phyloP scores from a whole-genome alignment of 1,140 invertebrate species.

The Meloidogyne floridensis region DNA sequence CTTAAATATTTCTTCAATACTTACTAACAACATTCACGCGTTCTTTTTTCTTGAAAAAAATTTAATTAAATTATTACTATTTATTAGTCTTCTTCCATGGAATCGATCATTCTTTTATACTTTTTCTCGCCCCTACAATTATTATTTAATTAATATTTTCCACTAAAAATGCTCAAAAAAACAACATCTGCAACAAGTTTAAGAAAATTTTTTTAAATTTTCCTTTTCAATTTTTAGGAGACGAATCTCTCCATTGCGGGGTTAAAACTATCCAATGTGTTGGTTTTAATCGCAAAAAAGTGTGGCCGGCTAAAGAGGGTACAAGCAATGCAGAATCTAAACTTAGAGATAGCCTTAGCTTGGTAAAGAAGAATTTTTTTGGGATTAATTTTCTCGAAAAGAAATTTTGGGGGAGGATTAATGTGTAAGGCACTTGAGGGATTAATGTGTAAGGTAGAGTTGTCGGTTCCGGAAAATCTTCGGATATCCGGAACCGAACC shows the following conservation, averaged over 20 bases:
- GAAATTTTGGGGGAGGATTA: not conserved
- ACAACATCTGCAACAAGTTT: constrained; percentile 5
- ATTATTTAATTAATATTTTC: too few relatives aligned
- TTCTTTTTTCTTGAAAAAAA: not conserved
- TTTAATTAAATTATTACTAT: not conserved
- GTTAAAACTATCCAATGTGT: constrained; percentile 29
- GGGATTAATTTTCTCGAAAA: not conserved
- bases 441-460: too few relatives aligned
- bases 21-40: not conserved
- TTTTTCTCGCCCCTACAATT: not conserved
- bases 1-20: not conserved
- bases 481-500: too few relatives aligned
- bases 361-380: constrained; percentile 3
- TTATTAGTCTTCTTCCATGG: not conserved
- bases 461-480: too few relatives aligned
- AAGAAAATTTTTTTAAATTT: not conserved
- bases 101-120: not conserved
- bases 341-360: constrained; percentile 27
- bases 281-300: constrained; percentile 14
- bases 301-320: constrained; percentile 22
- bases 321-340: constrained; percentile 10
- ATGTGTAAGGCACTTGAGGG: too few relatives aligned
- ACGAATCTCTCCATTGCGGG: constrained; percentile 25
- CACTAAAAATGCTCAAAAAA: not conserved
- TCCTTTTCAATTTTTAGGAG: not conserved